Evolutionary conservation across 2,888 invertebrate genomes (phyloP).

Genomic region (Lasioglossum pauxillum): DNA sequence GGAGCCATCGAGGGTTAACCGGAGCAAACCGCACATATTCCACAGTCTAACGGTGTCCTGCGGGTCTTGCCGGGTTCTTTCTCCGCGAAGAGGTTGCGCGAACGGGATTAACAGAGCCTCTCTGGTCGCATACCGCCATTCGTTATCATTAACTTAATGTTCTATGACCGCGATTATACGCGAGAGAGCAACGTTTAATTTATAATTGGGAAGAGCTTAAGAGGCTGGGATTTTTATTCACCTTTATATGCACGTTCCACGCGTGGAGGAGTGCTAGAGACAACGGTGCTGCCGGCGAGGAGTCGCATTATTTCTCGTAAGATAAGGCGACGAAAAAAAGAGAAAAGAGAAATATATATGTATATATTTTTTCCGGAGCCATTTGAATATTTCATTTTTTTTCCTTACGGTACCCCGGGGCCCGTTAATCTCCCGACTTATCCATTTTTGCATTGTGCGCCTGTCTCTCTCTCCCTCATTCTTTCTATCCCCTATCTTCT

Average conservation of each 20-base stretch:
- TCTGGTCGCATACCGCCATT: slow-evolving; percentile 44
- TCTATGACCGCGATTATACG: slow-evolving; percentile 44
- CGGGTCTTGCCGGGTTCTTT: neutral
- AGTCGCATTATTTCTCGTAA: slow-evolving; percentile 36
- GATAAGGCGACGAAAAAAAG: slow-evolving; percentile 38
- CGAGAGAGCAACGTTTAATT: slow-evolving; percentile 53
- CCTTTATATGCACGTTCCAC: slow-evolving; percentile 31
- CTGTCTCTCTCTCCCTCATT: slow-evolving; percentile 18
- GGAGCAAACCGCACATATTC: neutral
- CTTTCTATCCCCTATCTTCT: neutral
- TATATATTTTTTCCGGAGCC: slow-evolving; percentile 40
- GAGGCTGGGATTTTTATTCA: slow-evolving; percentile 30
- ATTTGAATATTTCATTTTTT: slow-evolving; percentile 62
- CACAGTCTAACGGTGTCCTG: slow-evolving; percentile 8
- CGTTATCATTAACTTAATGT: slow-evolving; percentile 68
- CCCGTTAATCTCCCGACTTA: slow-evolving; percentile 61
- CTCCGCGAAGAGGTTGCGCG: slow-evolving; percentile 33
- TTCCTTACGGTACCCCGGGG: slow-evolving; percentile 42
- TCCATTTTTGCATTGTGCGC: slow-evolving; percentile 53
- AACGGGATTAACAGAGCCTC: slow-evolving; percentile 61
- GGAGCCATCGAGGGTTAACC: neutral
- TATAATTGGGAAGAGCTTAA: slow-evolving; percentile 60
- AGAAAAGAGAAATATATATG: slow-evolving; percentile 2
- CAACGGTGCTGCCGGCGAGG: neutral
- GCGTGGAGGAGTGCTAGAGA: neutral